Conservation (phyloP, 2,797 vertebrate genomes). For the Gadopsis marmoratus region DNA sequence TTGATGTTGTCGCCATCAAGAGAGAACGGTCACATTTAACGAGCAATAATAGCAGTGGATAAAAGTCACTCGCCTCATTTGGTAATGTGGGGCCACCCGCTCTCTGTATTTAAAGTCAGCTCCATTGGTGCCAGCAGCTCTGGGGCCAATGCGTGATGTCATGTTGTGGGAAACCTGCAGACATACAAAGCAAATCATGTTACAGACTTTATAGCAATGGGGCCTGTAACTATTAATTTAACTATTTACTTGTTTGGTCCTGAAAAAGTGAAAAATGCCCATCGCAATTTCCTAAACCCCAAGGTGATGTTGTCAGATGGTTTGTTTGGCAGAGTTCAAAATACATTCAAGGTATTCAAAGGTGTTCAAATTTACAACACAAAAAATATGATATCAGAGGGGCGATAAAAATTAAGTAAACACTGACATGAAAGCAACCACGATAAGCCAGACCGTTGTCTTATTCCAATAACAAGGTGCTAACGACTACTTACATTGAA, state of each 20-base stretch:
- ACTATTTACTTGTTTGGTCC: not conserved
- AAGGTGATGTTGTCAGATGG: not conserved
- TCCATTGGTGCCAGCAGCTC: constrained; percentile 88
- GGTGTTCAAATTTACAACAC: not conserved
- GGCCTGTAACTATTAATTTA: not conserved
- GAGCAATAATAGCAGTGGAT: not conserved
- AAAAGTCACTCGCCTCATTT: constrained; percentile 88
- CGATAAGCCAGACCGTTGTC: not conserved
- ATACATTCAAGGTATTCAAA: not conserved
- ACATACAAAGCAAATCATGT: constrained; percentile 17
- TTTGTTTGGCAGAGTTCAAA: not conserved
- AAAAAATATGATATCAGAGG: not conserved
- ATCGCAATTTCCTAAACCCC: not conserved
- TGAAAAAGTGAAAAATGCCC: not conserved
- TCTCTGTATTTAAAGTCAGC: constrained; percentile 90
- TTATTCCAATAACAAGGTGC: not conserved
- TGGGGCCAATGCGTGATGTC: constrained; percentile 91
- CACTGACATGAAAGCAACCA: not conserved
- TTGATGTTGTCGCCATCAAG: not conserved
- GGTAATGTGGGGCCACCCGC: constrained; percentile 89
- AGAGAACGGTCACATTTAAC: constrained; percentile 2
- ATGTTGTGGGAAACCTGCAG: constrained; percentile 79
- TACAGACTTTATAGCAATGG: not conserved
- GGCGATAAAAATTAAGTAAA: not conserved
- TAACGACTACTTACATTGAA: not conserved